Conservation (phyloP, 2,113 vertebrate genomes). For the Larimichthys polyactis region DNA sequence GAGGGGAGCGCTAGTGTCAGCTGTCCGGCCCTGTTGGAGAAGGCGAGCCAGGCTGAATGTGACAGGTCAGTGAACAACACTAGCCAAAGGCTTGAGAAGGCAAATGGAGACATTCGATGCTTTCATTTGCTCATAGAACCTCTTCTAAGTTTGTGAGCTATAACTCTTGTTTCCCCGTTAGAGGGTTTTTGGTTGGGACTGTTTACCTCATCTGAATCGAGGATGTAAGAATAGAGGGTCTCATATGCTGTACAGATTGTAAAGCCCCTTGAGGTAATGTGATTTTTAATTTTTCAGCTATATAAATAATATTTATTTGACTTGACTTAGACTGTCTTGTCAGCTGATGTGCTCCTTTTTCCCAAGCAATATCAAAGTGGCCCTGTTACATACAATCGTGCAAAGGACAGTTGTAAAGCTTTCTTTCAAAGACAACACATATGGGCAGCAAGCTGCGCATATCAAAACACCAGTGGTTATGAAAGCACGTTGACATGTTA, state of each 20-base stretch:
- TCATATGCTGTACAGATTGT: neutral
- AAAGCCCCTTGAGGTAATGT: neutral
- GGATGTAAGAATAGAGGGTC: neutral
- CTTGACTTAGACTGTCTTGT: neutral
- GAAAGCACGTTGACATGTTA: neutral
- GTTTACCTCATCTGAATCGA: neutral
- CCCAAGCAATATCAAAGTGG: conserved; percentile 1
- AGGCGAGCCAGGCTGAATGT: conserved; percentile 78
- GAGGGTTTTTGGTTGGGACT: neutral
- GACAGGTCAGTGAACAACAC: conserved; percentile 88
- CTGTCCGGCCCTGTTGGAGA: conserved; percentile 86
- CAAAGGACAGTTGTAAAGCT: neutral
- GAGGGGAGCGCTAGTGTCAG: conserved; percentile 90
- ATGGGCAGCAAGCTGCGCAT: neutral
- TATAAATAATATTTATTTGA: neutral
- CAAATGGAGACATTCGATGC: conserved; percentile 31
- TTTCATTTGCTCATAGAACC: conserved; percentile 1
- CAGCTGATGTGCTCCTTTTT: neutral
- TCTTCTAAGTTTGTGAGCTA: neutral
- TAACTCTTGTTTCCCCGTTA: neutral
- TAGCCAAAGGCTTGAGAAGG: conserved; percentile 71
- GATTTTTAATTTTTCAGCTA: neutral
- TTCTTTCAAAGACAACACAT: neutral
- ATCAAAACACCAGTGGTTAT: neutral
- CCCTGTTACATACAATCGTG: neutral